Evolutionary conservation across 2,113 vertebrate species (phyloP), one percentile per base, ranked within the genome.

Genomic region (Gallinago jamesoni): DNA sequence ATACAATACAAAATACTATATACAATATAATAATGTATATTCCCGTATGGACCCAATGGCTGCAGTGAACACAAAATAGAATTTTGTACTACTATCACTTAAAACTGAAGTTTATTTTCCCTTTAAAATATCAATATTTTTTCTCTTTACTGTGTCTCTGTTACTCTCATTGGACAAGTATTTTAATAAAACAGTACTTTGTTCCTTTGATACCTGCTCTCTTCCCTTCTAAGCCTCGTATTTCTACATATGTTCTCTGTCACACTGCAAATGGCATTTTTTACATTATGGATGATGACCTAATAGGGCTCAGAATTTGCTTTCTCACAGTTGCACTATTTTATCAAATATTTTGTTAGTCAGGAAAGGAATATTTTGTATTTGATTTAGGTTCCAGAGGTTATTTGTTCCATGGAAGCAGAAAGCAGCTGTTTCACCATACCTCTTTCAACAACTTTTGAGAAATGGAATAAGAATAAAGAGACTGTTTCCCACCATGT

Each of bases 401-500:
- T 69, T 24, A 53, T 27, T 62, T 79, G 3, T 72, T 85, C 33
- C 23, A 28, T 50, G 39, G 18, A 56, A 50, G 16, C 56, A 41
- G 1, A 2, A 55, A 75, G 10, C 17, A 84, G 35, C 9, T 82
- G 6, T 82, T 62, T 73, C 25, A 19, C 6, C 28, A 48, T 17
- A 68, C 22, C 37, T 63, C 11, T 83, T 85, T 77, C 12, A 69
- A 76, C 5, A 72, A 13, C 14, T 70, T 91, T 63, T 76, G 30
- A 76, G 33, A 87, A 75, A 56, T 3, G 12, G 13, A 67, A 43
- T 25, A 67, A 52, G 24, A 39, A 31, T 53, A 79, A 90, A 68
- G 14, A 72, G 14, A 57, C 6, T 1, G 11, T 22, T 84, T 57
- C 4, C 14, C 1, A 0, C 9, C 16, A 23, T 7, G 3, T 28